phyloP scores from a whole-genome alignment of 2,888 invertebrate genomes.

The Villa cingulata region DNA sequence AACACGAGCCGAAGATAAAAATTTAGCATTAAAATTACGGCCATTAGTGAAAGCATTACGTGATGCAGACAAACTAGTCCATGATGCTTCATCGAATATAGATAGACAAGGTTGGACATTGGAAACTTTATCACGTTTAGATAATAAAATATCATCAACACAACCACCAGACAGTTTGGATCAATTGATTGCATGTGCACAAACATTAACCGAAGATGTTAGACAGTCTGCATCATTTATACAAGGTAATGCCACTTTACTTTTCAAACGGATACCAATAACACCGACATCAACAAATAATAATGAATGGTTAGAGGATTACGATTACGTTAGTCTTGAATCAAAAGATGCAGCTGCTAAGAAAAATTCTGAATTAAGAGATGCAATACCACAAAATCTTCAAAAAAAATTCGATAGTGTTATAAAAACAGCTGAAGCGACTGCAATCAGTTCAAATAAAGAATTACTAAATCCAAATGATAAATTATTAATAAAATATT shows the following conservation, averaged over 20 bases:
- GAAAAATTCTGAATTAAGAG: conserved; percentile 59
- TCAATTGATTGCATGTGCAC: conserved; percentile 73
- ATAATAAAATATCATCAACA: conserved; percentile 14
- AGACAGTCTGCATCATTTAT: conserved; percentile 82
- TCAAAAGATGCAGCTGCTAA: conserved; percentile 57
- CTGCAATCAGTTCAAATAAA: conserved; percentile 41
- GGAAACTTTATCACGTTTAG: conserved; percentile 43
- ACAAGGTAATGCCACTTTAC: conserved; percentile 66
- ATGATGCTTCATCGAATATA: conserved; percentile 59
- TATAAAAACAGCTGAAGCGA: conserved; percentile 57
- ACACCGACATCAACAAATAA: conserved; percentile 19
- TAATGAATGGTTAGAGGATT: conserved; percentile 63
- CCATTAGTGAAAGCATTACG: conserved; percentile 67
- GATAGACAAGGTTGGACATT: conserved; percentile 69
- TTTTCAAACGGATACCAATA: conserved; percentile 51
- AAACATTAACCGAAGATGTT: conserved; percentile 79
- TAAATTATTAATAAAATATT: conserved; percentile 71
- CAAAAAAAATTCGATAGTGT: conserved; percentile 62
- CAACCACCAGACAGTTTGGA: conserved; percentile 68
- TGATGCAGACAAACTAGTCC: conserved; percentile 66
- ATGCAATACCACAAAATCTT: conserved; percentile 57
- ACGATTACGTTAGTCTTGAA: conserved; percentile 80
- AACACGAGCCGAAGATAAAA: conserved; percentile 66
- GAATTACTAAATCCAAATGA: conserved; percentile 55
- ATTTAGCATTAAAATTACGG: conserved; percentile 56